Percentiles rank a stretch among this genome's conserved stretches.
Conservation (phyloP, 2,888 invertebrate genomes). For the Lasioglossum lativentre region DNA sequence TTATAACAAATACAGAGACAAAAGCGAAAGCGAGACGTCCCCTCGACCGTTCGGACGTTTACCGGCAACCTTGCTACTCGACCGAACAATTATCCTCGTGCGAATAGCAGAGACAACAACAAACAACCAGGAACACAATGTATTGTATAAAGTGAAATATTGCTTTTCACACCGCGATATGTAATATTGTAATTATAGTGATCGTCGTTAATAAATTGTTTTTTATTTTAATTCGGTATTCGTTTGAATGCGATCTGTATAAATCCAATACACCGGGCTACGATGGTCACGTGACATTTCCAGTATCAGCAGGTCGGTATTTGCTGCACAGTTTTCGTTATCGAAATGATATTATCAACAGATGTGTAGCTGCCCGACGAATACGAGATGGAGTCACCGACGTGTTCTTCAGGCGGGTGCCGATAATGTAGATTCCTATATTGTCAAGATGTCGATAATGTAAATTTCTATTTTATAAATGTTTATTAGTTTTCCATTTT, state of each 20-base stretch:
- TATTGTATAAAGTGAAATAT: conserved; percentile 76
- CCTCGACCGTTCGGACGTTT: conserved; percentile 74
- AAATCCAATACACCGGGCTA: no score
- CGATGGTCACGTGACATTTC: no score
- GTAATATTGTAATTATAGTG: conserved; percentile 81
- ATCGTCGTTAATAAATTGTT: conserved; percentile 82
- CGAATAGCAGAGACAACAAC: conserved; percentile 63
- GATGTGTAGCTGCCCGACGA: no score
- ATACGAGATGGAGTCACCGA: no score
- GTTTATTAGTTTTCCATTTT: no score
- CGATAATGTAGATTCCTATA: no score
- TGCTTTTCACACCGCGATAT: conserved; percentile 81
- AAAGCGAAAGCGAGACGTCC: background rate
- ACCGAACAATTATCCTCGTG: conserved; percentile 76
- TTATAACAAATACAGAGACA: background rate
- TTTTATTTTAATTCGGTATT: conserved; percentile 77
- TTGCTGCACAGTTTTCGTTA: no score
- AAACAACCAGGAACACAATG: conserved; percentile 63
- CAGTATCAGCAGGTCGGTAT: no score
- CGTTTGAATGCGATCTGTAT: background rate
- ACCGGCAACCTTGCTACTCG: conserved; percentile 80
- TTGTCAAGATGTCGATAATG: no score
- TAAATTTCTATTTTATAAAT: no score
- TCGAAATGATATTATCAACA: no score
- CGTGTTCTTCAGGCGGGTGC: no score